Evolutionary conservation across 2,888 invertebrate species (phyloP), one percentile per base, ranked within the genome.

Genomic region (Acronicta psi): DNA sequence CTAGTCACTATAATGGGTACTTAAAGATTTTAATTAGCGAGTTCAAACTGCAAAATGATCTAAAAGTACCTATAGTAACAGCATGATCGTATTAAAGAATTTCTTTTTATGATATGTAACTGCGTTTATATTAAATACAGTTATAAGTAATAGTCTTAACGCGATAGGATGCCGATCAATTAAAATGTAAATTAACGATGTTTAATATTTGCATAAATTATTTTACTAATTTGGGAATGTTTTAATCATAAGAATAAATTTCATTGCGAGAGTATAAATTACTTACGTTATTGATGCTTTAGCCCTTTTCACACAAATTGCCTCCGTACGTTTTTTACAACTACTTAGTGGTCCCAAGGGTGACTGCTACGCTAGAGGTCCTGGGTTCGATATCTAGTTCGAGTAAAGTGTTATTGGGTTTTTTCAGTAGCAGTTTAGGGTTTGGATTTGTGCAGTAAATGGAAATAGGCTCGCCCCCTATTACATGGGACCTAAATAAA

Each of bases 171-270:
- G 17, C 57, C 59, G 36, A 49, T 18, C 38, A 75, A 75, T 75
- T 54, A 69, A 56, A 42, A 43, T 54, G 38, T 57, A 66, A 66
- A 66, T 55, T 43, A 49, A 56, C 58, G 42, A 55, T 64, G 73
- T 61, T 54, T 59, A 58, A 70, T 70, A 70, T 70, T 70, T 70
- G 73, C 76, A 75, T 73, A 70, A 47, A 64, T n/a, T 61, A 68
- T 59, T 63, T 46, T 43, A 61, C 50, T 63, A 57, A 67, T 73
- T 73, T 47, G 37, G 50, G 43, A 69, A 73, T 69, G 59, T 62
- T 69, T 67, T 63, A 57, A 73, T 73, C 59, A 47, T 38, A 42
- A 50, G 37, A 47, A 16, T 42, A 31, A 54, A 59, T 72, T n/a
- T n/a, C 53, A 60, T 56, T 31, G 34, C 31, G 41, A 36, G 34